Conservation (phyloP, 2,113 vertebrate genomes). For the Cranoglanis bouderius region DNA sequence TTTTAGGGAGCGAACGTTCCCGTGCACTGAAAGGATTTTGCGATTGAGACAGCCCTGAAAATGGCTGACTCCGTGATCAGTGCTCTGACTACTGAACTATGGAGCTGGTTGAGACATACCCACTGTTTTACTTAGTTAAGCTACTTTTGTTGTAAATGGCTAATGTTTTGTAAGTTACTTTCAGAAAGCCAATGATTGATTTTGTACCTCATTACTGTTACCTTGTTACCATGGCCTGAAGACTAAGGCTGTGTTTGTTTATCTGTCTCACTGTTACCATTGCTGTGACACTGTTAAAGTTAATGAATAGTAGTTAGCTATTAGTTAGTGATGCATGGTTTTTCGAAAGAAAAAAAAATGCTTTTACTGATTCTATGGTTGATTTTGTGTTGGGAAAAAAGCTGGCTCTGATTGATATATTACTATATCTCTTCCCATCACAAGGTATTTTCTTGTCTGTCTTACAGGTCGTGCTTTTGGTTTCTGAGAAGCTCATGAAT, state of each 20-base stretch:
- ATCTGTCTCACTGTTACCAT: neutral
- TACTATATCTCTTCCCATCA: neutral
- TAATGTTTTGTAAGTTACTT: neutral
- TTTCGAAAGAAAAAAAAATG: neutral
- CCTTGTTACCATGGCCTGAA: too few relatives aligned
- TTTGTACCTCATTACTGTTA: neutral
- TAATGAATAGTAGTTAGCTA: neutral
- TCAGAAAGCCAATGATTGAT: neutral
- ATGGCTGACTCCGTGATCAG: too few relatives aligned
- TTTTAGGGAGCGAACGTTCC: too few relatives aligned
- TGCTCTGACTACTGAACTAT: too few relatives aligned
- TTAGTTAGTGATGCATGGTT: neutral
- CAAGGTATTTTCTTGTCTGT: constrained; percentile 26
- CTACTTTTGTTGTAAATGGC: neutral
- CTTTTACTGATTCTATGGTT: neutral
- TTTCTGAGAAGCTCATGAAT: constrained; percentile 45
- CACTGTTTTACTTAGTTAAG: neutral
- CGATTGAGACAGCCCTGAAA: too few relatives aligned
- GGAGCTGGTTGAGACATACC: too few relatives aligned
- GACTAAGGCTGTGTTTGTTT: neutral
- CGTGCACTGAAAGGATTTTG: too few relatives aligned
- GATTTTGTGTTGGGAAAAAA: neutral
- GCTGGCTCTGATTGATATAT: neutral
- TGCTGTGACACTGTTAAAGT: neutral
- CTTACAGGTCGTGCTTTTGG: constrained; percentile 57